phyloP scores from a whole-genome alignment of 2,888 invertebrate genomes.

The Lasioglossum leucozonium region DNA sequence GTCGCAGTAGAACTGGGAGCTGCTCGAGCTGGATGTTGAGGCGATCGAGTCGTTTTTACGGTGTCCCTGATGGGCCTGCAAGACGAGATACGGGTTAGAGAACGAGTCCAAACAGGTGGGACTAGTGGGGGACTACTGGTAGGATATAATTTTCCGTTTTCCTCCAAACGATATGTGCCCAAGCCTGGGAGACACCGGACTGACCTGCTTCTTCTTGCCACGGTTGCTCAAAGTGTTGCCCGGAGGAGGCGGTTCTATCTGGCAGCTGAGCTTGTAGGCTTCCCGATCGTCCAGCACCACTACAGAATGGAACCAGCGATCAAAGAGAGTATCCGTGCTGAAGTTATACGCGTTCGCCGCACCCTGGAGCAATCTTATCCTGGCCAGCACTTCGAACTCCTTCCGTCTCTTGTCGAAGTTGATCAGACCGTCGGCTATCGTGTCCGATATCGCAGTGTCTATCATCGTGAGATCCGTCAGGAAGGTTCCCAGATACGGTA shows the following conservation, averaged over 20 bases:
- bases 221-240: constrained; percentile 80
- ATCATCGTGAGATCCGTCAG: constrained; percentile 99
- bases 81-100: constrained; percentile 31
- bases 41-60: constrained; percentile 96
- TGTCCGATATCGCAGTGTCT: constrained; percentile 97
- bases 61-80: constrained; percentile 87
- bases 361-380: constrained; percentile 97
- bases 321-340: constrained; percentile 93
- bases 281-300: constrained; percentile 96
- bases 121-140: neutral
- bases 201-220: constrained; percentile 79
- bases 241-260: constrained; percentile 90
- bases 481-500: constrained; percentile 99
- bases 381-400: constrained; percentile 99
- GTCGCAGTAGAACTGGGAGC: constrained; percentile 95
- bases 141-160: neutral
- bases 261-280: constrained; percentile 94
- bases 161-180: neutral
- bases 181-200: constrained; percentile 3
- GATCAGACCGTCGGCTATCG: constrained; percentile 92
- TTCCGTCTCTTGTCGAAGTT: constrained; percentile 99
- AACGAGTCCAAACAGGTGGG: neutral
- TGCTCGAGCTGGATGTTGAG: constrained; percentile 94
- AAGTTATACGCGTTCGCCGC: constrained; percentile 98
- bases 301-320: constrained; percentile 97